Evolutionary conservation across 2,888 invertebrate species (phyloP).

Genomic region (Heliconius sara): DNA sequence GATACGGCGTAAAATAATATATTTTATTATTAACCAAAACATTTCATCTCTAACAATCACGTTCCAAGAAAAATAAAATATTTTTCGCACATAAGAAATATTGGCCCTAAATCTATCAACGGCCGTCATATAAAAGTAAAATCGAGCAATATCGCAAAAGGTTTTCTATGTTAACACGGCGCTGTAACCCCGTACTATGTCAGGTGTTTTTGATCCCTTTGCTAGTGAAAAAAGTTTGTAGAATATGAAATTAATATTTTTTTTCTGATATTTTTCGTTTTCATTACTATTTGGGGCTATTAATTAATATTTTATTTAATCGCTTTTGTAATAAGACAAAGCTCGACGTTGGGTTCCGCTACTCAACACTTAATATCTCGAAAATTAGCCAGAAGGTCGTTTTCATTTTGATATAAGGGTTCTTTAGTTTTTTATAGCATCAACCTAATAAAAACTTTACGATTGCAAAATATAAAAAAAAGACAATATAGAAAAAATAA

Average conservation of each 20-base stretch:
- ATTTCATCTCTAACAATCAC: neutral
- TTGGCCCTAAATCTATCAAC: slow-evolving; percentile 25
- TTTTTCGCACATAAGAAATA: slow-evolving; percentile 7
- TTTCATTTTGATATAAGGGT: too few relatives aligned
- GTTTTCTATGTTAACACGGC: slow-evolving; percentile 53
- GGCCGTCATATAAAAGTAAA: slow-evolving; percentile 33
- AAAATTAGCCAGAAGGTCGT: too few relatives aligned
- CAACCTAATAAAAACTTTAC: too few relatives aligned
- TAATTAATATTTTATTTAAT: too few relatives aligned
- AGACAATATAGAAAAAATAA: too few relatives aligned
- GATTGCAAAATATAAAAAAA: too few relatives aligned
- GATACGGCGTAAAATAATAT: neutral
- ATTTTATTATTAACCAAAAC: neutral
- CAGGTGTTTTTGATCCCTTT: slow-evolving; percentile 59
- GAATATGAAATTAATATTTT: neutral
- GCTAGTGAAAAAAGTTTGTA: slow-evolving; percentile 59
- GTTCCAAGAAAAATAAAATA: neutral
- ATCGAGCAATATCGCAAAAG: slow-evolving; percentile 35
- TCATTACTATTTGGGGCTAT: too few relatives aligned
- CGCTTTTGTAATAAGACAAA: too few relatives aligned
- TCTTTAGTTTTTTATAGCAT: too few relatives aligned
- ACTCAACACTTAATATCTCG: too few relatives aligned
- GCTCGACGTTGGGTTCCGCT: too few relatives aligned
- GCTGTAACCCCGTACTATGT: slow-evolving; percentile 49
- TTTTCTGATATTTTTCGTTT: neutral